Percentiles rank a stretch among this genome's conserved stretches.
Conservation (phyloP, 2,113 vertebrate genomes). For the Zosterops pallidus region DNA sequence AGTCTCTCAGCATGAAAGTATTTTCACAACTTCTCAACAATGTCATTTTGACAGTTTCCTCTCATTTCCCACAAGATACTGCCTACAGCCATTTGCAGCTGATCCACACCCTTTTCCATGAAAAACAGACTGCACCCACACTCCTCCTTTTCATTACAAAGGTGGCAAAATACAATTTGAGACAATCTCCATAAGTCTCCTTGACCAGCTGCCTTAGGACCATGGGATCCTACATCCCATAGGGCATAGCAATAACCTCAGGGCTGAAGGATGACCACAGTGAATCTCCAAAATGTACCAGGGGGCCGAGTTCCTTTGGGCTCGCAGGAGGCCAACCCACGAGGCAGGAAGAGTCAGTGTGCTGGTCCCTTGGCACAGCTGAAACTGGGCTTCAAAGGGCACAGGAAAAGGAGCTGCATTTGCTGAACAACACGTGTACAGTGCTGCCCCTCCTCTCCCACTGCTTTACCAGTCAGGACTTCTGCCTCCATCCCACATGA, state of each 20-base stretch:
- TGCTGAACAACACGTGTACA: neutral
- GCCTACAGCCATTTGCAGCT: neutral
- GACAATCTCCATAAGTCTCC: neutral
- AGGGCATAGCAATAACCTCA: neutral
- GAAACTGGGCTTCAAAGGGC: neutral
- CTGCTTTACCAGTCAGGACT: neutral
- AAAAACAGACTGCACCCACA: neutral
- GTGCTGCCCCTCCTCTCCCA: neutral
- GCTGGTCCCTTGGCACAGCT: neutral
- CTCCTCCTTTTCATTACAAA: neutral
- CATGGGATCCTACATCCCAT: neutral
- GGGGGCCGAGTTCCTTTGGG: neutral
- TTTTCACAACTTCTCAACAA: neutral
- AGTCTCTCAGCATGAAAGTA: neutral
- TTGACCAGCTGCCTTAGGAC: neutral
- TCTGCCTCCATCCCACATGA: neutral
- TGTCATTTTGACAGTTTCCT: neutral
- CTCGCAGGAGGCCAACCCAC: neutral
- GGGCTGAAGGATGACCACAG: neutral
- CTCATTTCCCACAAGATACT: neutral
- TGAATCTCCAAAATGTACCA: neutral
- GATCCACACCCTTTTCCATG: neutral
- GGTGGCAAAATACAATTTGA: neutral
- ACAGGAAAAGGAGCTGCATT: neutral
- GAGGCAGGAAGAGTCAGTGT: neutral